A percentile compares a stretch with the other conserved stretches of the same genome.
These are phyloP conservation scores for Brienomyrus brachyistius DNA, from an alignment of 2,113 vertebrate genomes.

Conservation along the genomic window DNA sequence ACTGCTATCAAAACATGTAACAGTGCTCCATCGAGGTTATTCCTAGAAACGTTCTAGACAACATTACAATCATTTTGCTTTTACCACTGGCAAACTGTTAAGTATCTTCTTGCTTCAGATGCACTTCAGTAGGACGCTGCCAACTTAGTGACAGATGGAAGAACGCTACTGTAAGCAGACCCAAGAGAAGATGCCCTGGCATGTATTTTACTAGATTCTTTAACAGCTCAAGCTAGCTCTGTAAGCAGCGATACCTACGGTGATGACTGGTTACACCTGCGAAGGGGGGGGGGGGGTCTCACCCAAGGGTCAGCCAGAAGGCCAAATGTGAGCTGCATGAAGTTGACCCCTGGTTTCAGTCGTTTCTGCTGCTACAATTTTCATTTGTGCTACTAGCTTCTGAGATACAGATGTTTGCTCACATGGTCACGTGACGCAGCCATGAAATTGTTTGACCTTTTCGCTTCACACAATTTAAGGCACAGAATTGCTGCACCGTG, in stretches of 20 bases:
- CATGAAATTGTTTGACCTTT: neutral
- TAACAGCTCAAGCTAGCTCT: neutral
- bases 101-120: neutral
- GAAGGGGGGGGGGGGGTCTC: neutral
- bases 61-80: neutral
- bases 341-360: neutral
- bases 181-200: neutral
- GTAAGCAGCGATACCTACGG: neutral
- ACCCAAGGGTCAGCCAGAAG: neutral
- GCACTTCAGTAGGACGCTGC: neutral
- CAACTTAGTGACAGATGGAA: neutral
- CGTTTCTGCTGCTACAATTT: neutral
- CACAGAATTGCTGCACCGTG: neutral
- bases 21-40: neutral
- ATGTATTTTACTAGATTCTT: neutral
- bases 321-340: neutral
- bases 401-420: neutral
- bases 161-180: neutral
- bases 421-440: neutral
- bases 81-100: neutral
- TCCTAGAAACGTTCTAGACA: neutral
- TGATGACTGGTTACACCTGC: neutral
- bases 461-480: neutral
- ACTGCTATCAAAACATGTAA: neutral
- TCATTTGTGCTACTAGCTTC: neutral